A percentile compares a stretch with the other conserved stretches of the same genome.
Evolutionary conservation across 1,140 invertebrate genomes (phyloP).

Genomic region (Sarcophaga bullata): DNA sequence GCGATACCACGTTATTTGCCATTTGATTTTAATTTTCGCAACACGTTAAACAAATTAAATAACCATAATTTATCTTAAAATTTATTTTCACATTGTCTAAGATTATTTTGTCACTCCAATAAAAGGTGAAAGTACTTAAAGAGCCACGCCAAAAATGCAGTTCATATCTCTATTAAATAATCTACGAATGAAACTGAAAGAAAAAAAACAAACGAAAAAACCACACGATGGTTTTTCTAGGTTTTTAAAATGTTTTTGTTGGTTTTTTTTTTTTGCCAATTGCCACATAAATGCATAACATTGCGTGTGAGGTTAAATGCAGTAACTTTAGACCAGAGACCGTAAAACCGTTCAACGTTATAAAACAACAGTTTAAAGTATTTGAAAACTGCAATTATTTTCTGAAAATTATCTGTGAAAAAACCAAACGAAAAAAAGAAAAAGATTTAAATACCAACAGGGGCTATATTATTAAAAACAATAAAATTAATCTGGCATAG

Average conservation of each 20-base stretch:
- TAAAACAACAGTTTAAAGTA: neutral
- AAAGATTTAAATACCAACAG: too few relatives aligned
- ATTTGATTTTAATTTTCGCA: constrained; percentile 2
- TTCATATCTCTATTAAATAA: neutral
- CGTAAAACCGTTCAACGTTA: too few relatives aligned
- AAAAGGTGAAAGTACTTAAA: constrained; percentile 14
- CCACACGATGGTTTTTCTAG: neutral
- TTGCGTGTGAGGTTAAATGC: constrained; percentile 13
- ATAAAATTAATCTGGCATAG: too few relatives aligned
- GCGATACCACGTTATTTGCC: neutral
- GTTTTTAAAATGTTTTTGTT: too few relatives aligned
- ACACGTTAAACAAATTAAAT: constrained; percentile 11
- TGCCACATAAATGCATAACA: neutral
- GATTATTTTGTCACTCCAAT: constrained; percentile 2
- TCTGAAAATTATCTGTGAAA: neutral
- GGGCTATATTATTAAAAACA: too few relatives aligned
- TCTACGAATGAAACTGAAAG: neutral
- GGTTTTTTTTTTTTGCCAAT: neutral
- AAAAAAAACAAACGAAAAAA: neutral
- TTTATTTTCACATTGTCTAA: constrained; percentile 6
- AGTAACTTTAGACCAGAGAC: neutral
- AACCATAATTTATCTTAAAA: constrained; percentile 5
- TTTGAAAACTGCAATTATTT: constrained; percentile 6
- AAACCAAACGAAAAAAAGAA: neutral
- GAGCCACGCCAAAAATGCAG: neutral